Evolutionary conservation across 2,888 invertebrate species (phyloP).

Genomic region (Nomada ferruginata): DNA sequence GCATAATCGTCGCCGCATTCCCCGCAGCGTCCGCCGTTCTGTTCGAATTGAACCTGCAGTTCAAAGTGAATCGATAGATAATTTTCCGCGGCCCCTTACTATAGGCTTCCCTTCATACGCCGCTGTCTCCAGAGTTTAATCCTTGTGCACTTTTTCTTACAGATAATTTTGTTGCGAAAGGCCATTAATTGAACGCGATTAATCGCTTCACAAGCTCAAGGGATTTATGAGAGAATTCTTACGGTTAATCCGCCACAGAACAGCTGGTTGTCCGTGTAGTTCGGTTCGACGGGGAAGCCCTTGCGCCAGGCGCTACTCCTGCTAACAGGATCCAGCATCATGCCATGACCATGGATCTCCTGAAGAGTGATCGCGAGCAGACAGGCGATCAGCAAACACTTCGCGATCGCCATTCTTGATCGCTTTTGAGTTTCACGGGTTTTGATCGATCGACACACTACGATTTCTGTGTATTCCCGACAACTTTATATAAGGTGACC

Average conservation of each 20-base stretch:
- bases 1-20: constrained; percentile 86
- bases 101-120: neutral
- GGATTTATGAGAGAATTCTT: constrained; percentile 57
- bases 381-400: constrained; percentile 23
- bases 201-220: too few relatives aligned
- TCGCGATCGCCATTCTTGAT: constrained; percentile 30
- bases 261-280: constrained; percentile 85
- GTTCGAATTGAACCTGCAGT: constrained; percentile 13
- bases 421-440: too few relatives aligned
- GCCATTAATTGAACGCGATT: too few relatives aligned
- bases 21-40: constrained; percentile 85
- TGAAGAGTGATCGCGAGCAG: constrained; percentile 34
- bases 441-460: neutral
- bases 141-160: too few relatives aligned
- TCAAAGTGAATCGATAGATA: neutral
- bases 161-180: too few relatives aligned
- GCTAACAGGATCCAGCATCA: constrained; percentile 85
- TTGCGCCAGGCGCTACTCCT: constrained; percentile 86
- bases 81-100: neutral
- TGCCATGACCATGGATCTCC: constrained; percentile 84
- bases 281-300: constrained; percentile 80
- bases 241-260: constrained; percentile 86
- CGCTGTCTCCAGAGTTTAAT: neutral
- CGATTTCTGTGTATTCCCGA: neutral
- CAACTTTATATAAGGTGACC: constrained; percentile 43